Base-by-base conservation (phyloP, 2,797 vertebrate species). In the Macropus fuliginosus region DNA sequence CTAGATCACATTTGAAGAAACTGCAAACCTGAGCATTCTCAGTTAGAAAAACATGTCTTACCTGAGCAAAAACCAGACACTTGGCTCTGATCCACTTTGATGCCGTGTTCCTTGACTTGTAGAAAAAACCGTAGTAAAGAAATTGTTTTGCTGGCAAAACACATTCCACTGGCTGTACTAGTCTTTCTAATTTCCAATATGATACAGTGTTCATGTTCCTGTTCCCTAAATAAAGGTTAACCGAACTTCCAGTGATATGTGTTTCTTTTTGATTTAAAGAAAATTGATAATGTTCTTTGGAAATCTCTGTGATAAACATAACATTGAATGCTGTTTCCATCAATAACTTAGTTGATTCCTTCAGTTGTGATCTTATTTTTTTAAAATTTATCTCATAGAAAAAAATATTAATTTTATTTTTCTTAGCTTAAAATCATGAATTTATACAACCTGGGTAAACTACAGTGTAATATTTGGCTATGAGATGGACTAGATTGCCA, bases 101-200 rank as follows among this genome's bases (percentile, higher is more conserved):
- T 96, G 95, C 97, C 96, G 96, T 92, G 95, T 95, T 96, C 96
- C 94, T 95, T 18, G 66, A n/a, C 96, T 91, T 95, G 98, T 97
- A 98, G 97, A 97, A 97, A 97, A 98, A 98, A 97, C 97, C 98
- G 96, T 96, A 97, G 97, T 87, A 96, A 96, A 97, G 97, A 92
- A 28, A 95, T 92, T 96, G 97, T 97, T 96, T 95, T 62, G 94
- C 95, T 91, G 93, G 55, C 57, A 95, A 96, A 95, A 94, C 95
- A 89, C 96, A 96, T 98, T 98, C 97, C 96, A 90, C 0, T 56
- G 96, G 91, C 96, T n/a, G 92, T 92, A 96, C 96, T 94, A 62
- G 93, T 98, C 97, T 98, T 97, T 98, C 97, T 98, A 95, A 96
- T 97, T 97, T 97, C 98, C 97, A 97, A 96, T 97, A 97, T 98